Evolutionary conservation across 2,888 invertebrate species (phyloP), one percentile per base, ranked within the genome.

Genomic region (Drosophila parthenogenetica): DNA sequence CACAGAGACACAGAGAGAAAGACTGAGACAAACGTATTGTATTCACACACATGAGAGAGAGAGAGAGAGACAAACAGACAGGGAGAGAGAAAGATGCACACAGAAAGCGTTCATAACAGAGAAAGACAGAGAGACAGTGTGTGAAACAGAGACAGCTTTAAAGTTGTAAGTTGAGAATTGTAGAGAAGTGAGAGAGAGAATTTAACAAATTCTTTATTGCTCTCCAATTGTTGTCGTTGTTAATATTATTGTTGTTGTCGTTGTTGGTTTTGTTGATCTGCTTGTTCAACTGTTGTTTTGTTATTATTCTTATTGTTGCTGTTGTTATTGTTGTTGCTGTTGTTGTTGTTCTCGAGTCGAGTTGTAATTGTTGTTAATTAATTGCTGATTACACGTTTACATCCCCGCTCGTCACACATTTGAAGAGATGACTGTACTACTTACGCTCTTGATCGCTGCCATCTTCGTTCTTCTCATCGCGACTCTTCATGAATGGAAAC

Each of bases 401-500:
- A 37, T 42, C 39, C 29, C 29, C 29, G 29, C 7, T 29, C 29
- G 29, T 29, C 29, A 25, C 25, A 25, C 8, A 8, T 8, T 25
- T 32, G 35, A 43, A 35, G 19, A 29, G 16, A 17, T 51, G 60
- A 43, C 42, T 51, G 51, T 46, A 46, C 70, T 90, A 96, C 98
- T 97, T 95, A 98, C 98, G 98, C 96, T 98, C 98, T 94, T 97
- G 98, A 92, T 98, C 98, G 85, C 98, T 98, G 92, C 98, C 97
- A 91, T 99, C 98, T 93, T 98, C 98, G 57, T 97, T 97, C 93
- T 98, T 98, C 91, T 98, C 98, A 93, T 99, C 99, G 94, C 98
- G 98, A 93, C 98, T 98, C 94, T 99, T 99, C 97, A 99, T 99
- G 93, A 99, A 99, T 40, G 99, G 99, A 93, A 99, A 99, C 93